phyloP scores from a whole-genome alignment of 2,888 invertebrate genomes.

The Beris chalybata region DNA sequence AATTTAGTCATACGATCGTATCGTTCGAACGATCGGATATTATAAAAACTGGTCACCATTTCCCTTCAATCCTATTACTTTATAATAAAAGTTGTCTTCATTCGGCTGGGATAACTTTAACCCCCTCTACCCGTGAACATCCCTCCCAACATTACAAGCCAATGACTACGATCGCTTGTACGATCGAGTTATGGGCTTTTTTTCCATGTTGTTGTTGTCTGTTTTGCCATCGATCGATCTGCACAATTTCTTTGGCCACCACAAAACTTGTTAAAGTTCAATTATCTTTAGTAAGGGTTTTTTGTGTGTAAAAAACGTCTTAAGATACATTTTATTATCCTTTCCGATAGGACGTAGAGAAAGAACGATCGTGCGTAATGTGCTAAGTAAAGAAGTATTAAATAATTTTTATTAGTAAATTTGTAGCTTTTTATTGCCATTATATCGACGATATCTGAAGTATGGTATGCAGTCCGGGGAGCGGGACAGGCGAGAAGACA shows the following conservation, averaged over 20 bases:
- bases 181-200: neutral
- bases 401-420: too few species aligned
- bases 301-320: conserved; percentile 11
- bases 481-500: too few species aligned
- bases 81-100: conserved; percentile 29
- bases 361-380: too few species aligned
- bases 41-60: conserved; percentile 38
- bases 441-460: too few species aligned
- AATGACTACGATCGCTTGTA: conserved; percentile 12
- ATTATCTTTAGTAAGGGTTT: conserved; percentile 32
- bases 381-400: too few species aligned
- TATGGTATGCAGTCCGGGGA: too few species aligned
- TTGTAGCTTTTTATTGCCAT: too few species aligned
- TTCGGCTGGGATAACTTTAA: conserved; percentile 8
- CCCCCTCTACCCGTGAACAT: neutral
- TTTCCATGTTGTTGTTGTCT: conserved; percentile 2
- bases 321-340: conserved; percentile 29
- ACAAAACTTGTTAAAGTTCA: conserved; percentile 37
- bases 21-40: too few species aligned
- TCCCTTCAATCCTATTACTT: conserved; percentile 31
- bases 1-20: too few species aligned
- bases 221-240: conserved; percentile 26
- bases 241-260: conserved; percentile 30
- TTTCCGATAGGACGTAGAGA: neutral
- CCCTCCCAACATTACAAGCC: too few species aligned